phyloP scores from a whole-genome alignment of 2,113 vertebrate species.

The Ochotona curzoniae region DNA sequence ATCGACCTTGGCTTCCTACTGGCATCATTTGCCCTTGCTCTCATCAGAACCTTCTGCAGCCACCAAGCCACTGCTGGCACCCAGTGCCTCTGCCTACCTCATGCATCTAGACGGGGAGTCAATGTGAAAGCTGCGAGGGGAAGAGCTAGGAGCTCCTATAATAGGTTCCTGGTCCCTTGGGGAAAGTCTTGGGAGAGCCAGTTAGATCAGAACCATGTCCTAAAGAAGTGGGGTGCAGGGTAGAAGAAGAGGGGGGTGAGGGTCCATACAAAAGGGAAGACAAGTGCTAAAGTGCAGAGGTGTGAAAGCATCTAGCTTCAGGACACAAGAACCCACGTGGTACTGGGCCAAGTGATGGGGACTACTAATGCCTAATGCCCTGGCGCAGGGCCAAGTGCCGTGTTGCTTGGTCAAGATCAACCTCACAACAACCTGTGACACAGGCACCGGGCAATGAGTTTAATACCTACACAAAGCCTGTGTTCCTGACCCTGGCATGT shows the following conservation, averaged over 20 bases:
- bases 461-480: background rate
- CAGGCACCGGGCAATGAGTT: background rate
- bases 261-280: background rate
- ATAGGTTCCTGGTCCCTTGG: too few relatives aligned
- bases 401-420: background rate
- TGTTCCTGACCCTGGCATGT: background rate
- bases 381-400: background rate
- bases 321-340: background rate
- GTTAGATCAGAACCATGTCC: background rate
- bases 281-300: background rate
- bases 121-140: background rate
- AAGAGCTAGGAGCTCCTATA: background rate
- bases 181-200: background rate
- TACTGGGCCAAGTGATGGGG: accelerated
- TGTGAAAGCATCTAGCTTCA: accelerated
- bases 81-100: background rate
- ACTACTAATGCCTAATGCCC: accelerated
- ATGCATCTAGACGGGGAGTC: too few relatives aligned
- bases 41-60: background rate
- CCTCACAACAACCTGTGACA: background rate
- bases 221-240: background rate
- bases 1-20: background rate
- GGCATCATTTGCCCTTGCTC: accelerated
- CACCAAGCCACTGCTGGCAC: background rate
- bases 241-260: background rate